Base-by-base conservation (phyloP, 2,888 invertebrate species). In the Lycia hirtaria region DNA sequence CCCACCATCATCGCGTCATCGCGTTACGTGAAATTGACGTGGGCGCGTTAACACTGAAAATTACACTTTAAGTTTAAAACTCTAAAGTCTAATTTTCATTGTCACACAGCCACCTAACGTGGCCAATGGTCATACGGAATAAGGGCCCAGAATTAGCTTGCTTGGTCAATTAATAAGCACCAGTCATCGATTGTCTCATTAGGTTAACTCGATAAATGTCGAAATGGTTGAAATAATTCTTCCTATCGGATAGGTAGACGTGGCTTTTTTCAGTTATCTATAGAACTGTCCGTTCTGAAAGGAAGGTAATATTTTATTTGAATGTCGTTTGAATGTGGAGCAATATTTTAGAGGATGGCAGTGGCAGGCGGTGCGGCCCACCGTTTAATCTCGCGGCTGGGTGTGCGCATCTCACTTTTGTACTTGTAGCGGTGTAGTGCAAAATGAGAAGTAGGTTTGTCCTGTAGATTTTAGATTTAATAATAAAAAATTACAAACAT, bases 261-360 rank as follows among this genome's bases (percentile, higher is more conserved):
- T 24, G 48, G 51, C 64, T 68, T 67, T 65, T 66, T 62, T 45
- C 62, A 41, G 30, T 65, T 14, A 45, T 47, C 49, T 37, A 56
- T 56, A 32, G 35, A 56, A 51, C 20, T 44, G 52, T 57, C 59
- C 53, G 40, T 28, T 56, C 41, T 52, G 28, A 67, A 68, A 64
- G 49, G 62, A 59, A 62, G 63, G 70, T 62, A 62, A 71, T 69
- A 72, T 75, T 77, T 81, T 78, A 81, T 78, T 76, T 77, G 68
- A 77, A 72, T 75, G 72, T 64, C 73, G 72, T 74, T 80, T 75
- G 73, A 78, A 76, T 78, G 73, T 79, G 73, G 77, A 77, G 73
- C 74, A 78, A 84, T 84, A 83, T 81, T 81, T 83, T 79, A 80
- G 73, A 68, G 72, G 71, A 71, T 78, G 78, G 71, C 76, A 77